A percentile compares a stretch with the other conserved stretches of the same genome.
These are phyloP conservation scores for Leptopterna dolabrata DNA, from an alignment of 2,888 invertebrate species.

Conservation along the genomic window DNA sequence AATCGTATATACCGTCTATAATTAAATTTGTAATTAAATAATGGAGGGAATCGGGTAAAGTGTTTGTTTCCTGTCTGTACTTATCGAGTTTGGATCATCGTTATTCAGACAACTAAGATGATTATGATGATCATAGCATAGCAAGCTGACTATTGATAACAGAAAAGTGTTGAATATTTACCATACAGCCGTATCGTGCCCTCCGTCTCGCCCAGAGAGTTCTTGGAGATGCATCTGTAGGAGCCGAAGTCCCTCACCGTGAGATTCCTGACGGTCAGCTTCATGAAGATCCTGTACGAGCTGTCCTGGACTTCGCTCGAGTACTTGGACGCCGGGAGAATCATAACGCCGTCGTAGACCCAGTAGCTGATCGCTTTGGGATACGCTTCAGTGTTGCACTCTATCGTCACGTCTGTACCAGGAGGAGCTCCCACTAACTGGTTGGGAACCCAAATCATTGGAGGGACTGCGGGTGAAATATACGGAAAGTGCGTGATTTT, in stretches of 20 bases:
- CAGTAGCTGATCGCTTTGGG: slow-evolving; percentile 90
- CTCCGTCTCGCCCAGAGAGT: slow-evolving; percentile 92
- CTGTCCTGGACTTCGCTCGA: slow-evolving; percentile 72
- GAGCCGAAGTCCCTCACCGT: slow-evolving; percentile 88
- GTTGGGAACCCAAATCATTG: slow-evolving; percentile 95
- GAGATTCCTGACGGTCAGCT: slow-evolving; percentile 85
- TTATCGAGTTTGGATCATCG: too few species aligned
- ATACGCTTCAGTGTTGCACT: slow-evolving; percentile 93
- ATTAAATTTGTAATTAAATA: too few species aligned
- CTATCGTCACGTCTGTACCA: slow-evolving; percentile 90
- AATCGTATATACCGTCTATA: too few species aligned
- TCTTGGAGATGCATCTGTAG: slow-evolving; percentile 93
- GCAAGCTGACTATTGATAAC: not conserved
- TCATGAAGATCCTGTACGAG: slow-evolving; percentile 90
- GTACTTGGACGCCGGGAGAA: slow-evolving; percentile 89
- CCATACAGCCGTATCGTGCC: slow-evolving; percentile 92
- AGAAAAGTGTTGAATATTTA: slow-evolving; percentile 68
- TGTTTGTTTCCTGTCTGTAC: too few species aligned
- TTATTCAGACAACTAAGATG: too few species aligned
- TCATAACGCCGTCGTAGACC: slow-evolving; percentile 86
- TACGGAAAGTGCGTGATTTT: too few species aligned
- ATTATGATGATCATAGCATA: too few species aligned
- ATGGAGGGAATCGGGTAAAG: too few species aligned
- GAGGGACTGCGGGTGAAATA: slow-evolving; percentile 77
- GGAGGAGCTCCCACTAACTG: slow-evolving; percentile 92